phyloP scores from a whole-genome alignment of 2,888 invertebrate species.

The Andrena hattorfiana region DNA sequence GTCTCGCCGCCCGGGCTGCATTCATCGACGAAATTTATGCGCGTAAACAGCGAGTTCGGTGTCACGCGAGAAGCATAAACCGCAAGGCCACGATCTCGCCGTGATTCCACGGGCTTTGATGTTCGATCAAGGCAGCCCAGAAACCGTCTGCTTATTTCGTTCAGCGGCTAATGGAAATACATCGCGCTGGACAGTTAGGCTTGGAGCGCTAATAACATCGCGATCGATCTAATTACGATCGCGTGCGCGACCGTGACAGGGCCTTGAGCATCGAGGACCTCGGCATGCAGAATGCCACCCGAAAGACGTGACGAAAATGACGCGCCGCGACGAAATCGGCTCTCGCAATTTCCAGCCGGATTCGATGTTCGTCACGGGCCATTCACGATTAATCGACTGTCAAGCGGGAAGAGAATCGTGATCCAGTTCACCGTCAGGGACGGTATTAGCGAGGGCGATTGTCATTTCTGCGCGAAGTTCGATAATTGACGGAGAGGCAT shows the following conservation, averaged over 20 bases:
- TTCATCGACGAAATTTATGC: background rate
- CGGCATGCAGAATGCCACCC: background rate
- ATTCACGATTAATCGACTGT: slow-evolving; percentile 36
- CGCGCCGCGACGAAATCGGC: background rate
- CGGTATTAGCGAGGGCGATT: background rate
- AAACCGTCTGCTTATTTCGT: slow-evolving; percentile 19
- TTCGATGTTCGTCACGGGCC: slow-evolving; percentile 11
- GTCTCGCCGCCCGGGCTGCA: too few relatives aligned
- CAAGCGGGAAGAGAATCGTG: slow-evolving; percentile 20
- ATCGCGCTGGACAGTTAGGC: slow-evolving; percentile 15
- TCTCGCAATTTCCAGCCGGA: background rate
- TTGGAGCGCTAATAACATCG: slow-evolving; percentile 29
- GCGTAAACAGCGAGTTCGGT: background rate
- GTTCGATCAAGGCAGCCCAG: background rate
- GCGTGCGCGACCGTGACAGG: background rate
- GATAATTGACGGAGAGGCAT: background rate
- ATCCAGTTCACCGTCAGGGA: slow-evolving; percentile 6
- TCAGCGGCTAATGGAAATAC: slow-evolving; percentile 23
- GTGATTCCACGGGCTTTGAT: slow-evolving; percentile 30
- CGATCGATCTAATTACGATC: slow-evolving; percentile 44
- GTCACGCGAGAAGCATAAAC: background rate
- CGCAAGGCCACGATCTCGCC: slow-evolving; percentile 1
- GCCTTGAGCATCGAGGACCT: background rate
- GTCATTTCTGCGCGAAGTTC: background rate
- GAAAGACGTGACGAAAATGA: slow-evolving; percentile 27